Evolutionary conservation across 2,888 invertebrate species (phyloP).

Genomic region (Notocelia uddmanniana): DNA sequence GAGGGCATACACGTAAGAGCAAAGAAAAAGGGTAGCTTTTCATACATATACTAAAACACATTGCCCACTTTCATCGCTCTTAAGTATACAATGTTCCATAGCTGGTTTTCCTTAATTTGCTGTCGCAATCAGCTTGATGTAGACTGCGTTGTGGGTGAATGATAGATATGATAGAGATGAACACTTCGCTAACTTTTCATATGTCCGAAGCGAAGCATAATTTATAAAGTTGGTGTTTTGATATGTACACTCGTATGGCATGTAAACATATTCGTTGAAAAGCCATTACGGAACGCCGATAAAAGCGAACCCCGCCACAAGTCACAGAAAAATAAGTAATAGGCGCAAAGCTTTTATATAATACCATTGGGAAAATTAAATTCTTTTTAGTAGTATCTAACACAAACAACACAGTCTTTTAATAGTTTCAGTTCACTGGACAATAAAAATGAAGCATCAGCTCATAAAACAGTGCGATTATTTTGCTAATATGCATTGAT

Average conservation of each 20-base stretch:
- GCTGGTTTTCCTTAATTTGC: conserved; percentile 47
- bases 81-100: not conserved
- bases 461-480: not conserved
- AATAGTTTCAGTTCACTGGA: conserved; percentile 61
- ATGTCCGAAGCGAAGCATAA: conserved; percentile 6
- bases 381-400: conserved; percentile 59
- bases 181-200: conserved; percentile 13
- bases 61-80: not conserved
- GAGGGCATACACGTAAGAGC: not conserved
- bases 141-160: conserved; percentile 74
- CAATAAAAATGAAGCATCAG: not conserved
- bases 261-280: not conserved
- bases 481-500: no score
- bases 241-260: not conserved
- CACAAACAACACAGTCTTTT: conserved; percentile 77
- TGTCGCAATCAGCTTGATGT: conserved; percentile 54
- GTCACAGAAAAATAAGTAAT: not conserved
- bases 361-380: not conserved
- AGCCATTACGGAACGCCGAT: not conserved
- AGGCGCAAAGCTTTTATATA: not conserved
- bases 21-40: not conserved
- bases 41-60: not conserved
- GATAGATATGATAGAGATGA: no score
- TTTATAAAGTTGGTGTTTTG: conserved; percentile 2
- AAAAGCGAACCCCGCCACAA: not conserved